Percentiles rank a stretch among this genome's conserved stretches.
These are phyloP conservation scores for Steinernema feltiae DNA, from an alignment of 1,140 invertebrate genomes.

Conservation along the genomic window DNA sequence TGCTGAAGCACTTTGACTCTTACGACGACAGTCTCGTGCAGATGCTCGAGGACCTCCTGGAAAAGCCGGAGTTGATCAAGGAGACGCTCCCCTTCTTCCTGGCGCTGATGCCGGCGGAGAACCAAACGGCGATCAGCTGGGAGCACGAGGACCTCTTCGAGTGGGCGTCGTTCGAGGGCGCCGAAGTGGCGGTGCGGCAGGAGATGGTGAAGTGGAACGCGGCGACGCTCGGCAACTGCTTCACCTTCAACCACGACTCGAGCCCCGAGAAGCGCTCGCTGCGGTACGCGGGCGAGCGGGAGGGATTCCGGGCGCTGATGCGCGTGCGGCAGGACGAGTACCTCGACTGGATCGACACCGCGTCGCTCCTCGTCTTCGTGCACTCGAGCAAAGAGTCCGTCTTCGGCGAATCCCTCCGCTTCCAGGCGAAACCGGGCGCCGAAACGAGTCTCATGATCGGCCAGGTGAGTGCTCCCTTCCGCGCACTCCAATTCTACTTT, in stretches of 20 bases:
- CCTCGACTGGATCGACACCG: constrained; percentile 31
- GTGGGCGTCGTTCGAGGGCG: constrained; percentile 33
- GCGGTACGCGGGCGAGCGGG: neutral
- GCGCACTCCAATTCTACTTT: neutral
- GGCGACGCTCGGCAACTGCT: constrained; percentile 40
- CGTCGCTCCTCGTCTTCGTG: constrained; percentile 17
- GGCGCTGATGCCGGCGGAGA: constrained; percentile 68
- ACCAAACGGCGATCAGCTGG: constrained; percentile 71
- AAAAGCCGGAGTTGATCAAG: constrained; percentile 33
- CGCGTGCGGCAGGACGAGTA: constrained; percentile 32
- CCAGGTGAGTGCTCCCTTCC: neutral
- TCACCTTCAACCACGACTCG: constrained; percentile 34
- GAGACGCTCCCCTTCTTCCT: constrained; percentile 39
- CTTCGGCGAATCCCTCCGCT: neutral
- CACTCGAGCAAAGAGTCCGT: neutral
- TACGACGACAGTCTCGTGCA: neutral
- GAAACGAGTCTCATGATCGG: neutral
- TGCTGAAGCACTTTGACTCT: neutral
- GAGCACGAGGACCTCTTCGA: constrained; percentile 27
- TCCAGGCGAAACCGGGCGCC: constrained; percentile 6
- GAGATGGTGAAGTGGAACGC: constrained; percentile 34
- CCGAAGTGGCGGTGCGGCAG: constrained; percentile 23
- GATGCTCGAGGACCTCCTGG: constrained; percentile 38
- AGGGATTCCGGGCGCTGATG: constrained; percentile 27
- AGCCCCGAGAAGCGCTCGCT: neutral